A percentile compares a stretch with the other conserved stretches of the same genome.
phyloP scores from a whole-genome alignment of 2,113 vertebrate genomes.

The Copsychus sechellarum region DNA sequence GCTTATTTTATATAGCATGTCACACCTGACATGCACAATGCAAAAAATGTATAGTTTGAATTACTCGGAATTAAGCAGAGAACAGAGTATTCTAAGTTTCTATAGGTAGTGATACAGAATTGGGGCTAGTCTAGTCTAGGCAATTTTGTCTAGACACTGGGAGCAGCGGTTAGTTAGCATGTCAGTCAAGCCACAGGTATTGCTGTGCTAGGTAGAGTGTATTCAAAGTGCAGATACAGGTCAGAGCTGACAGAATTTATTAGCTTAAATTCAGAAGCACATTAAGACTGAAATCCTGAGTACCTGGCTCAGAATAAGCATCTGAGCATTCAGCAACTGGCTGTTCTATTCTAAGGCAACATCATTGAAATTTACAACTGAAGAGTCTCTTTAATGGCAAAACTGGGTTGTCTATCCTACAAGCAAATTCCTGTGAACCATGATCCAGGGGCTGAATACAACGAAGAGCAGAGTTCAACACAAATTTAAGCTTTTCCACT shows the following conservation, averaged over 20 bases:
- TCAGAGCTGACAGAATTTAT: background rate
- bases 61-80: background rate
- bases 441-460: background rate
- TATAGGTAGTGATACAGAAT: background rate
- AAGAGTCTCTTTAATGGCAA: background rate
- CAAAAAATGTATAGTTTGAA: background rate
- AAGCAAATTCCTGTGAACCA: background rate
- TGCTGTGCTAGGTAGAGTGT: background rate
- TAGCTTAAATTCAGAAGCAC: background rate
- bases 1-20: background rate
- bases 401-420: background rate
- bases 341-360: background rate
- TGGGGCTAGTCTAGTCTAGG: background rate
- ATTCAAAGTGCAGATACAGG: background rate
- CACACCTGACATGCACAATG: background rate
- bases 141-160: background rate
- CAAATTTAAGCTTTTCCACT: background rate
- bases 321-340: background rate
- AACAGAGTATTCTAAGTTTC: background rate
- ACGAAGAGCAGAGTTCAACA: background rate
- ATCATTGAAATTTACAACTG: background rate
- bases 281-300: background rate
- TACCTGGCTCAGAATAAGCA: background rate
- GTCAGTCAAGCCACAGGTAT: background rate
- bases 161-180: background rate